Conservation (phyloP, 2,113 vertebrate genomes). For the Lasiurus borealis region DNA sequence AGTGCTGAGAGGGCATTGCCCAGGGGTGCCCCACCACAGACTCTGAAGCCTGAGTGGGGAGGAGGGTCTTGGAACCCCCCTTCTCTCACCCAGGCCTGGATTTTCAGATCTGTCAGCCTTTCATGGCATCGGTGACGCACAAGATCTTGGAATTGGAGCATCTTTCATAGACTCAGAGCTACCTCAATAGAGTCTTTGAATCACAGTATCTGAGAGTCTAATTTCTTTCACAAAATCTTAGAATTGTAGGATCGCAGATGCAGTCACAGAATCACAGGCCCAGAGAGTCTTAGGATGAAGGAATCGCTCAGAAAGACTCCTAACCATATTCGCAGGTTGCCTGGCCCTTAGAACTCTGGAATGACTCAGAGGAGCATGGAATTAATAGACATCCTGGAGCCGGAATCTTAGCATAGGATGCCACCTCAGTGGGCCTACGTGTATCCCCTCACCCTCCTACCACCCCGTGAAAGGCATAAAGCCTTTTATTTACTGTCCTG, state of each 20-base stretch:
- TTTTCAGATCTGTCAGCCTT: neutral
- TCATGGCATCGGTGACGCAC: neutral
- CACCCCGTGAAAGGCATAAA: fast-evolving
- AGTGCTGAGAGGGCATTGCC: neutral
- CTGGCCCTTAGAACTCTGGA: neutral
- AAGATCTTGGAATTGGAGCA: neutral
- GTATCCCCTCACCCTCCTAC: no score
- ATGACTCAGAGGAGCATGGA: neutral
- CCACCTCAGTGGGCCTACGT: neutral
- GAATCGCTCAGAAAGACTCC: neutral
- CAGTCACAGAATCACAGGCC: neutral
- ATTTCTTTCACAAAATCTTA: neutral
- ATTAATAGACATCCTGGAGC: neutral
- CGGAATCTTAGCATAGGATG: neutral
- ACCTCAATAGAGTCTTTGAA: slow-evolving; percentile 36
- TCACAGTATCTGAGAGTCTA: neutral
- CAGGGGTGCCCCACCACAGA: neutral
- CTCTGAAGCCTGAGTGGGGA: fast-evolving
- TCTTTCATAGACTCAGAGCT: slow-evolving; percentile 45
- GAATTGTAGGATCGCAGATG: slow-evolving; percentile 36
- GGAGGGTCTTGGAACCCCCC: neutral
- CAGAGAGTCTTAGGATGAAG: neutral
- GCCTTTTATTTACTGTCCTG: neutral
- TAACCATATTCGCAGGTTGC: neutral
- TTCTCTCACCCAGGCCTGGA: neutral